Conservation (phyloP, 2,888 invertebrate species). For the Thymelicus sylvestris region DNA sequence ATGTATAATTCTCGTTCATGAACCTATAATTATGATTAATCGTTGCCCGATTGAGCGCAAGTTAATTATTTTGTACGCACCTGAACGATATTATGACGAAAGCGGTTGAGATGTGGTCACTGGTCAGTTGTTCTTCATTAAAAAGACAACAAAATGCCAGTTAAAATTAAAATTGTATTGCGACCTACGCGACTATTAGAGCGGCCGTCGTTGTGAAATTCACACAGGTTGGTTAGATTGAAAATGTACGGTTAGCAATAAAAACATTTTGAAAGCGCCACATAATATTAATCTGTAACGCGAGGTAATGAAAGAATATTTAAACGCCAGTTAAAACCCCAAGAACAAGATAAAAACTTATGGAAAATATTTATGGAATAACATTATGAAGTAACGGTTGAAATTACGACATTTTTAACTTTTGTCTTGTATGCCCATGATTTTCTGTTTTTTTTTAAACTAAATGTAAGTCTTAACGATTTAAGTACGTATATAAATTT, state of each 20-base stretch:
- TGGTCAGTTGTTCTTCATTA: conserved; percentile 22
- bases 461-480: too few species aligned
- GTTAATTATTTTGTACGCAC: conserved; percentile 24
- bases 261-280: not conserved
- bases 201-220: conserved; percentile 49
- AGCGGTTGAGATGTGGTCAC: not conserved
- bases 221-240: conserved; percentile 36
- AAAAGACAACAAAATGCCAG: conserved; percentile 42
- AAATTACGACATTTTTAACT: too few species aligned
- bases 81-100: conserved; percentile 25
- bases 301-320: too few species aligned
- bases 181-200: conserved; percentile 48
- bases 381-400: too few species aligned
- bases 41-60: not conserved
- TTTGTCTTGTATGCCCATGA: too few species aligned
- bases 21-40: conserved; percentile 7
- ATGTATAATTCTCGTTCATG: too few species aligned
- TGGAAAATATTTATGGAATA: too few species aligned
- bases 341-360: too few species aligned
- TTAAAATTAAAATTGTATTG: conserved; percentile 43
- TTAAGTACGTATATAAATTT: too few species aligned
- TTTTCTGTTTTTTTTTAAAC: too few species aligned
- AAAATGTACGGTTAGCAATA: conserved; percentile 21
- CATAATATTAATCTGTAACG: too few species aligned
- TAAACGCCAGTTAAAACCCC: too few species aligned